Evolutionary conservation across 2,888 invertebrate species (phyloP).

Genomic region (Nycteola revayana): DNA sequence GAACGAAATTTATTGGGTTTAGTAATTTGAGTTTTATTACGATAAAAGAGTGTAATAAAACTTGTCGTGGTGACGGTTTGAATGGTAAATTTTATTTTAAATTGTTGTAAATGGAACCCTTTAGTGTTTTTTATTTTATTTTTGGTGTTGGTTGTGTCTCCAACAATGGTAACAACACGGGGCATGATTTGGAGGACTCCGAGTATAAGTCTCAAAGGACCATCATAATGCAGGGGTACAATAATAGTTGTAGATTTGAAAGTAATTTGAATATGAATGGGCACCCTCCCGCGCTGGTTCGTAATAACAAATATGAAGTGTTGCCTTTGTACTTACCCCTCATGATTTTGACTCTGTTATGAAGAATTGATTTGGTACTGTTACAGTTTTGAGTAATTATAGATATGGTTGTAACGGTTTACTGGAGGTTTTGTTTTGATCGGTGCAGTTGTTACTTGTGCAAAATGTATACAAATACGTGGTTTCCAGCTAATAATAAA

Average conservation of each 20-base stretch:
- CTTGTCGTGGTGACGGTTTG: slow-evolving; percentile 52
- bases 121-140: slow-evolving; percentile 58
- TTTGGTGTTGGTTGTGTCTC: slow-evolving; percentile 38
- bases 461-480: too few species aligned
- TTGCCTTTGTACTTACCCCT: slow-evolving; percentile 68
- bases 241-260: slow-evolving; percentile 82
- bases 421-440: slow-evolving; percentile 35
- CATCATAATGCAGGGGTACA: slow-evolving; percentile 71
- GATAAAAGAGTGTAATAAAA: slow-evolving; percentile 56
- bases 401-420: slow-evolving; percentile 41
- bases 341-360: slow-evolving; percentile 70
- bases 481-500: too few species aligned
- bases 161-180: slow-evolving; percentile 68
- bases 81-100: slow-evolving; percentile 67
- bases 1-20: slow-evolving; percentile 47
- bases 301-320: slow-evolving; percentile 81
- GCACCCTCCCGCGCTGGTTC: slow-evolving; percentile 73
- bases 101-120: slow-evolving; percentile 72
- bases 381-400: slow-evolving; percentile 66
- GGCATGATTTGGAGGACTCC: slow-evolving; percentile 72
- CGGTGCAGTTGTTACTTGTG: slow-evolving; percentile 4
- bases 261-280: slow-evolving; percentile 80
- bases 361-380: slow-evolving; percentile 65
- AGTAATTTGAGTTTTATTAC: slow-evolving; percentile 49
- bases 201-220: slow-evolving; percentile 78